Evolutionary conservation across 1,140 invertebrate species (phyloP).

Genomic region (Metaphire vulgaris): DNA sequence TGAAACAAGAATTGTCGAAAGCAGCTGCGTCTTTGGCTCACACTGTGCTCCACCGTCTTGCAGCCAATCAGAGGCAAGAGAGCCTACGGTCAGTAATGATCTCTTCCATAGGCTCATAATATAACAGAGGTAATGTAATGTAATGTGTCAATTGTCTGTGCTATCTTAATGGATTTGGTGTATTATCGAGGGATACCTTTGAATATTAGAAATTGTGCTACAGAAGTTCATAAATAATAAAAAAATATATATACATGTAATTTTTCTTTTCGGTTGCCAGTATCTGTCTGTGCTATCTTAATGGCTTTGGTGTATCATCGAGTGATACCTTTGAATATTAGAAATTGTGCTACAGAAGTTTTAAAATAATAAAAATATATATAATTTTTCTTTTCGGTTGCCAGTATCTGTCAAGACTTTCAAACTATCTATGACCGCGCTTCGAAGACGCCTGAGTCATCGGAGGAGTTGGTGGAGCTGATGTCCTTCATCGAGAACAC

Average conservation of each 20-base stretch:
- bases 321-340: neutral
- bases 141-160: neutral
- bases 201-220: neutral
- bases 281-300: neutral
- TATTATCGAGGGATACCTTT: too few species aligned
- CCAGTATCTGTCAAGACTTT: slow-evolving; percentile 13
- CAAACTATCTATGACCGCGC: slow-evolving; percentile 7
- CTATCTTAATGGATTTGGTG: neutral
- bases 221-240: neutral
- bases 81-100: slow-evolving; percentile 36
- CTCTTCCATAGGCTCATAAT: too few species aligned
- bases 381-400: neutral
- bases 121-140: too few species aligned
- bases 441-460: neutral
- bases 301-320: too few species aligned
- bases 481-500: slow-evolving; percentile 20
- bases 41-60: slow-evolving; percentile 44
- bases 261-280: neutral
- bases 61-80: slow-evolving; percentile 45
- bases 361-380: neutral
- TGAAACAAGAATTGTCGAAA: slow-evolving; percentile 47
- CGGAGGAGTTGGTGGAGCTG: slow-evolving; percentile 5
- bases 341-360: neutral
- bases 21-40: slow-evolving; percentile 42
- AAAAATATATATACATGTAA: neutral